Conservation (phyloP, 1,140 invertebrate species). For the Apis laboriosa region DNA sequence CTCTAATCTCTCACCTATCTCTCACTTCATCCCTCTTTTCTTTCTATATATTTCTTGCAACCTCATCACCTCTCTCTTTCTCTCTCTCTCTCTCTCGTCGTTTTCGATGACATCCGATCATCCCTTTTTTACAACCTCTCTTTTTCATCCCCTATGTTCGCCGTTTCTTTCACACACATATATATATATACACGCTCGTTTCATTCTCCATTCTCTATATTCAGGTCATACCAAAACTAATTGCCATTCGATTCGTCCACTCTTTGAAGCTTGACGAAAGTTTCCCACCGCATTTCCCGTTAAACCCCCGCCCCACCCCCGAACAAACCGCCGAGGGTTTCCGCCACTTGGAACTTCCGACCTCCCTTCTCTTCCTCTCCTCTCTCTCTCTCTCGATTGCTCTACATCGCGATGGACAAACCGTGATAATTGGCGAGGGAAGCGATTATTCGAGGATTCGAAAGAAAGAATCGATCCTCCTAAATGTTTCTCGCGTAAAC, state of each 20-base stretch:
- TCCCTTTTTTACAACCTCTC: background rate
- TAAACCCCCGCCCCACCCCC: conserved; percentile 13
- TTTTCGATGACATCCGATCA: too few relatives aligned
- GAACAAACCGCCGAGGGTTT: conserved; percentile 42
- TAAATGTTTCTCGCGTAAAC: background rate
- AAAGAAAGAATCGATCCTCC: too few relatives aligned
- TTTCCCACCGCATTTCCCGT: conserved; percentile 45
- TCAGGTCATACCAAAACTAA: conserved; percentile 44
- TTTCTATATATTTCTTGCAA: background rate
- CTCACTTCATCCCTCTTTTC: too few relatives aligned
- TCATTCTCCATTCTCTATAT: conserved; percentile 10
- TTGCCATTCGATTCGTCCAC: conserved; percentile 53
- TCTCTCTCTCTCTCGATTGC: background rate
- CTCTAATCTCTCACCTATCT: background rate
- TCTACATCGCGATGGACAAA: conserved; percentile 36
- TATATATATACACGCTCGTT: too few relatives aligned
- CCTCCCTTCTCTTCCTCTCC: background rate
- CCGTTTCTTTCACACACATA: background rate
- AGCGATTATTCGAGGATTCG: background rate
- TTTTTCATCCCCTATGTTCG: background rate
- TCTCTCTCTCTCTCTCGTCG: too few relatives aligned
- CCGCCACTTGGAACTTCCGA: conserved; percentile 36
- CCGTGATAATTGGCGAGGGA: conserved; percentile 25
- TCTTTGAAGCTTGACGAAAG: conserved; percentile 25
- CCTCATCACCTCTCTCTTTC: background rate